These are phyloP conservation scores for Cromileptes altivelis DNA, from an alignment of 2,113 vertebrate genomes.

Conservation along the genomic window DNA sequence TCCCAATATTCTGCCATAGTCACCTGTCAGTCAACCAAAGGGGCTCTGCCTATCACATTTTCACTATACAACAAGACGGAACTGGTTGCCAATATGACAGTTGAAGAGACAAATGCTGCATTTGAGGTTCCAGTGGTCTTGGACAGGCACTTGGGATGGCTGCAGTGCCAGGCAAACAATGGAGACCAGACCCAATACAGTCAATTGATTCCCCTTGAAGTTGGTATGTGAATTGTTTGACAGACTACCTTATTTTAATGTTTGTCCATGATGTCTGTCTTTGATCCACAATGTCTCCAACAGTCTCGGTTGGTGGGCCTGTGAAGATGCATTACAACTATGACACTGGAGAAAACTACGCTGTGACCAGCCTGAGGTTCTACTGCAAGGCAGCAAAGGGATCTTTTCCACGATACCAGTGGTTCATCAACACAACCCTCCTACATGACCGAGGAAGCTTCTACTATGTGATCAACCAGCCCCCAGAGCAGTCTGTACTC, in stretches of 20 bases:
- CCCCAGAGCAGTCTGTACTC: constrained; percentile 42
- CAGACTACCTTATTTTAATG: not conserved
- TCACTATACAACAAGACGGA: constrained; percentile 56
- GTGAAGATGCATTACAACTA: constrained; percentile 55
- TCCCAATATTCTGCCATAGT: constrained; percentile 46
- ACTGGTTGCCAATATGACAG: not conserved
- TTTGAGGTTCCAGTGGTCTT: constrained; percentile 71
- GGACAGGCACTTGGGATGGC: constrained; percentile 13
- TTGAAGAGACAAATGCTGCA: not conserved
- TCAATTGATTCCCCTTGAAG: constrained; percentile 42
- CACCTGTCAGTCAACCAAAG: constrained; percentile 65
- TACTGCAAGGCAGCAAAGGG: constrained; percentile 74
- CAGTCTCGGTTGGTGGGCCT: constrained; percentile 75
- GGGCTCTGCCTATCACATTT: constrained; percentile 70
- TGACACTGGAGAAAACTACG: constrained; percentile 54
- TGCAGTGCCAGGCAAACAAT: constrained; percentile 75
- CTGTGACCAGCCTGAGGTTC: constrained; percentile 59
- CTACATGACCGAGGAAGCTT: constrained; percentile 56
- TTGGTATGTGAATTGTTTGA: constrained; percentile 67
- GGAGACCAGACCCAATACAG: constrained; percentile 18
- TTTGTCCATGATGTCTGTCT: not conserved
- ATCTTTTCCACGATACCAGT: constrained; percentile 67
- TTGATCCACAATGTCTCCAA: constrained; percentile 1
- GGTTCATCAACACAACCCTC: constrained; percentile 76
- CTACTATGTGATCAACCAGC: constrained; percentile 48